Percentiles rank a stretch among this genome's conserved stretches.
phyloP scores from a whole-genome alignment of 2,113 vertebrate genomes.

The Microtus ochrogaster region DNA sequence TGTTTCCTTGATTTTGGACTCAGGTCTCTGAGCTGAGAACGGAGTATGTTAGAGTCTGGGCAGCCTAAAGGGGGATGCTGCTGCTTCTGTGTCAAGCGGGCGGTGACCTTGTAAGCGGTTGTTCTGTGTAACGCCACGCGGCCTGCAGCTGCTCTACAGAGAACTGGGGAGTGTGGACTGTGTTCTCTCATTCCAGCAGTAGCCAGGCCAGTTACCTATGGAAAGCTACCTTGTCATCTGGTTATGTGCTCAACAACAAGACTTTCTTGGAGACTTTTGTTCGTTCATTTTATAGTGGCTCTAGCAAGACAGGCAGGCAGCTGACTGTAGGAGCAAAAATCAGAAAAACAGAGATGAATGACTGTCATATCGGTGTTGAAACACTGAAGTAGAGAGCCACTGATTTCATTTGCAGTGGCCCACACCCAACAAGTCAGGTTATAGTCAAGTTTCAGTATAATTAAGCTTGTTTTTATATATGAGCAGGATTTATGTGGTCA shows the following conservation, averaged over 20 bases:
- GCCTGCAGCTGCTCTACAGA: neutral
- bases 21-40: slow-evolving; percentile 19
- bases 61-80: neutral
- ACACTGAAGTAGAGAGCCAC: neutral
- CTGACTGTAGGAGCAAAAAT: neutral
- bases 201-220: neutral
- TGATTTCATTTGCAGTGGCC: neutral
- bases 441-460: slow-evolving; percentile 41
- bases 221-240: neutral
- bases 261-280: neutral
- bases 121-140: neutral
- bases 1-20: neutral
- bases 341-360: neutral
- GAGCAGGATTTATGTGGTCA: neutral
- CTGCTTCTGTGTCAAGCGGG: neutral
- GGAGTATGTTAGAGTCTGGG: neutral
- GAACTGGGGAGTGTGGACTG: neutral
- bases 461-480: slow-evolving; percentile 41
- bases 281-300: neutral
- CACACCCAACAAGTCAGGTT: neutral
- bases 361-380: slow-evolving; percentile 5
- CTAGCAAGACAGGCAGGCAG: neutral
- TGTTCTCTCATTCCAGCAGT: neutral
- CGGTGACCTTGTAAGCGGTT: neutral
- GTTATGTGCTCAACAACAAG: neutral